Evolutionary conservation across 2,888 invertebrate genomes (phyloP).

Genomic region (Nemapogon koenigi): DNA sequence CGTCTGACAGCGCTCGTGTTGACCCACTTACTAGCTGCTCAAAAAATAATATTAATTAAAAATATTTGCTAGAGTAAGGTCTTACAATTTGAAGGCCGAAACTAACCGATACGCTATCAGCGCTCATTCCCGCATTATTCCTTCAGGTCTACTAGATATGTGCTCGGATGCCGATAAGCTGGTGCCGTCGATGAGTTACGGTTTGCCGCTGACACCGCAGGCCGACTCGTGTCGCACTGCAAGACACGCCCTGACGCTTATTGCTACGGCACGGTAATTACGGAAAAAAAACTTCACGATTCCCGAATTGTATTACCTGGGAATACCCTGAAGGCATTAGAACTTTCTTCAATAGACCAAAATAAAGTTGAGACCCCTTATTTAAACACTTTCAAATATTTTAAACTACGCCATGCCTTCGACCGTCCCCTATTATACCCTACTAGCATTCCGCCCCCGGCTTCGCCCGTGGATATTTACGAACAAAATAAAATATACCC

Average conservation of each 20-base stretch:
- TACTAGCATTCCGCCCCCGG: too few relatives aligned
- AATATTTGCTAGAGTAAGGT: constrained; percentile 1
- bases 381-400: too few relatives aligned
- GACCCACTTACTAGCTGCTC: background rate
- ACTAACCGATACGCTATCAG: background rate
- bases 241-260: constrained; percentile 93
- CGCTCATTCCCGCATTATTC: background rate
- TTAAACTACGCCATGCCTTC: too few relatives aligned
- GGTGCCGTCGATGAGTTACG: constrained; percentile 93
- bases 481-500: too few relatives aligned
- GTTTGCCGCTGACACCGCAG: constrained; percentile 91
- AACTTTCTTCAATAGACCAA: too few relatives aligned
- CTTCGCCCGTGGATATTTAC: too few relatives aligned
- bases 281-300: too few relatives aligned
- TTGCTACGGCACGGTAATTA: constrained; percentile 84
- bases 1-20: background rate
- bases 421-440: too few relatives aligned
- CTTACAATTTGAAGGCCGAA: background rate
- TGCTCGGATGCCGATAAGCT: constrained; percentile 91
- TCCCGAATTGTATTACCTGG: too few relatives aligned
- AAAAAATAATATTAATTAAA: too few relatives aligned
- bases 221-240: constrained; percentile 98
- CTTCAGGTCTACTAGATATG: constrained; percentile 83
- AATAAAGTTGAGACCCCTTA: too few relatives aligned
- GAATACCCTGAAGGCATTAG: too few relatives aligned